phyloP scores from a whole-genome alignment of 1,140 invertebrate species.

The Dinoponera quadriceps region DNA sequence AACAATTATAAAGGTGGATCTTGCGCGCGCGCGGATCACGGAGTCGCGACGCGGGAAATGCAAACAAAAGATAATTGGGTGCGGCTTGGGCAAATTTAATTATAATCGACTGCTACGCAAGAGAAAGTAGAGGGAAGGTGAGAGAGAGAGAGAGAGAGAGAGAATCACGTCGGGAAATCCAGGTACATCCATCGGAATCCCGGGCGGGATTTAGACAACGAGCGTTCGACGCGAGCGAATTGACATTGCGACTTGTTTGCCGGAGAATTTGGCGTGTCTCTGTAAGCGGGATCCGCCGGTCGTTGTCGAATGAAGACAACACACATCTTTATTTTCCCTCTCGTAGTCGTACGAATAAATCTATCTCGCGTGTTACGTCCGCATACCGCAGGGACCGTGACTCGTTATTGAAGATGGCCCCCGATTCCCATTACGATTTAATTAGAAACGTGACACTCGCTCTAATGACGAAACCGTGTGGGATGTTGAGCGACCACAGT shows the following conservation, averaged over 20 bases:
- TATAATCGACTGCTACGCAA: constrained; percentile 40
- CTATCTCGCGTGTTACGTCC: background rate
- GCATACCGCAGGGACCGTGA: background rate
- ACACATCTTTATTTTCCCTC: background rate
- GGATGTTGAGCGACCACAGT: background rate
- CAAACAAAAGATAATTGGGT: constrained; percentile 64
- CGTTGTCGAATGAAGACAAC: background rate
- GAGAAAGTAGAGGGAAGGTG: background rate
- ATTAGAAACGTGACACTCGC: background rate
- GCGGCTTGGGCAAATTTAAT: constrained; percentile 50
- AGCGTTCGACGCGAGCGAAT: background rate
- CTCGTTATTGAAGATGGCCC: background rate
- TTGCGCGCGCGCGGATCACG: background rate
- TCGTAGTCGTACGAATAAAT: too few relatives aligned
- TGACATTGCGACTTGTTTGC: background rate
- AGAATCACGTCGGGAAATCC: constrained; percentile 10
- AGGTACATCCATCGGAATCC: constrained; percentile 15
- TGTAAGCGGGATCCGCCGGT: background rate
- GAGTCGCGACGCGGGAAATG: constrained; percentile 29
- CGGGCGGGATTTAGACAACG: constrained; percentile 8
- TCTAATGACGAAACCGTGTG: background rate
- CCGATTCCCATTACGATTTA: constrained; percentile 5
- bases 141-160: background rate
- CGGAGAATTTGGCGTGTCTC: background rate
- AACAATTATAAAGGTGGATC: constrained; percentile 55